Conservation (phyloP, 2,113 vertebrate species). For the Labeo rohita region DNA sequence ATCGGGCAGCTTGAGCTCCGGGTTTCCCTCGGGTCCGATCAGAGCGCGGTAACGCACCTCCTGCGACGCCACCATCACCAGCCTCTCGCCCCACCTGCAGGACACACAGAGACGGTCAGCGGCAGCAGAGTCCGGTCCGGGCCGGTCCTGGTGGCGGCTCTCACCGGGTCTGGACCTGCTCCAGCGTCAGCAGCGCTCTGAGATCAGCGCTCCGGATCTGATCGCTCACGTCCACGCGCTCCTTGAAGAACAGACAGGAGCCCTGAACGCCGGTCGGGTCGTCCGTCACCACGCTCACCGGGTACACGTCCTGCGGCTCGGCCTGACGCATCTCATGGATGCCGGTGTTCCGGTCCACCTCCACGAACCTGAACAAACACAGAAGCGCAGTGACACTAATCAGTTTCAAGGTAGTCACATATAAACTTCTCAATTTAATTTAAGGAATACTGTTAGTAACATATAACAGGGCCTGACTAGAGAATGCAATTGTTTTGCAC, state of each 20-base stretch:
- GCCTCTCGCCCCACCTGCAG: constrained; percentile 84
- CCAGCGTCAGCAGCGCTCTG: constrained; percentile 67
- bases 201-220: constrained; percentile 67
- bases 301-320: constrained; percentile 80
- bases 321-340: constrained; percentile 71
- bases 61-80: constrained; percentile 90
- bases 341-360: constrained; percentile 84
- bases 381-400: too few relatives aligned
- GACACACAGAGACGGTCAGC: not conserved
- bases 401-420: too few relatives aligned
- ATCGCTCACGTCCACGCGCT: constrained; percentile 81
- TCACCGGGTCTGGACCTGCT: constrained; percentile 82
- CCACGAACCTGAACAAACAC: constrained; percentile 77
- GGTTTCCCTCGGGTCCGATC: constrained; percentile 86
- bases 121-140: not conserved
- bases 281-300: constrained; percentile 82
- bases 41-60: constrained; percentile 81
- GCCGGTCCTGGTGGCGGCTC: not conserved
- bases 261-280: constrained; percentile 88
- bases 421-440: too few relatives aligned
- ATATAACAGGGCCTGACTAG: too few relatives aligned
- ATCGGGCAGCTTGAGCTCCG: constrained; percentile 86
- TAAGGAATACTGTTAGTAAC: too few relatives aligned
- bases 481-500: too few relatives aligned
- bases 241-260: constrained; percentile 84